A percentile compares a stretch with the other conserved stretches of the same genome.
These are phyloP conservation scores for Salvator merianae DNA, from an alignment of 2,113 vertebrate species.

Conservation along the genomic window DNA sequence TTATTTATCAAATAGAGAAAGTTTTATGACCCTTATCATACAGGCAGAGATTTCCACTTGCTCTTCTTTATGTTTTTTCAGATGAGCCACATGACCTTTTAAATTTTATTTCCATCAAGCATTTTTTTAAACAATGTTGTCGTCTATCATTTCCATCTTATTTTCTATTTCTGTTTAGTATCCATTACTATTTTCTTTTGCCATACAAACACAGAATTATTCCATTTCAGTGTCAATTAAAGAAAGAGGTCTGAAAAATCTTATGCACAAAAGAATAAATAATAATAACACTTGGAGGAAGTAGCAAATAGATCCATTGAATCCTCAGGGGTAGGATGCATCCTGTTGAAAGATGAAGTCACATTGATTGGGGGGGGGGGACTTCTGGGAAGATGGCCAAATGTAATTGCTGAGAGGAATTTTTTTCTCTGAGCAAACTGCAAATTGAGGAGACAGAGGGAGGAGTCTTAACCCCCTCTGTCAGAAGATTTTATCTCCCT, in stretches of 20 bases:
- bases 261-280: not conserved
- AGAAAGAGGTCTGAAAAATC: not conserved
- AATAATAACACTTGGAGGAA: not conserved
- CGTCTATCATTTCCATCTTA: not conserved
- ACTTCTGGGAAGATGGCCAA: too few species aligned
- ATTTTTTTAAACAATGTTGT: not conserved
- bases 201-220: not conserved
- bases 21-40: not conserved
- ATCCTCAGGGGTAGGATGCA: too few species aligned
- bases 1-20: not conserved
- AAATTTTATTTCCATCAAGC: not conserved
- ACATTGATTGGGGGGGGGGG: too few species aligned
- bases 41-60: not conserved
- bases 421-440: too few species aligned
- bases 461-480: too few species aligned
- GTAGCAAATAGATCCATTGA: not conserved
- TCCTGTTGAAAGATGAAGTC: too few species aligned
- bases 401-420: too few species aligned
- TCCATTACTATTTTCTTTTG: not conserved
- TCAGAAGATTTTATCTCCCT: too few species aligned
- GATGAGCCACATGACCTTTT: not conserved
- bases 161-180: not conserved
- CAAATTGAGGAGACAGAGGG: too few species aligned
- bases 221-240: not conserved
- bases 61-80: not conserved